Base-by-base conservation (phyloP, 1,140 invertebrate genomes). In the Diorhabda carinulata region DNA sequence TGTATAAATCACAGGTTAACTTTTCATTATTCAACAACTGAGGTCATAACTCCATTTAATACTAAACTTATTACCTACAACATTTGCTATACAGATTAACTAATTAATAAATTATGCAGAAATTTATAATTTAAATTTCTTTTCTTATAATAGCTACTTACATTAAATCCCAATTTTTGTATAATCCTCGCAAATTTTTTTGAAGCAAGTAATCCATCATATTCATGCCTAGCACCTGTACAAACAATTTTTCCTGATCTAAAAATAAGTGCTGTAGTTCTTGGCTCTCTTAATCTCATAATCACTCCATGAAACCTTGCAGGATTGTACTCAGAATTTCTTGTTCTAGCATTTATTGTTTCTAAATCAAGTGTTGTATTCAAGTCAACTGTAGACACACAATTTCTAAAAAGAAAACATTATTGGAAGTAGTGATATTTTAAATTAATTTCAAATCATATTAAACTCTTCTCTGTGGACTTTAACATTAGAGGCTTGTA, bases 321-420 rank as follows among this genome's bases (percentile, higher is more conserved):
- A 43, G 98, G 98, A 83, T 99, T 99, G 76, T 99, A 99, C 83
- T 99, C 98, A 0, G 98, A 98, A 86, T 98, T 99, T 78, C 98
- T 87, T 5, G 98, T 98, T 74, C 96, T 90, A 43, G 96, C 90
- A 72, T 98, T 98, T 70, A 99, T 99, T 71, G 92, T 91, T 78
- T 92, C 89, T 40, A 98, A 83, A 81, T 96, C 91, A 65, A 98
- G 82, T 82, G 92, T 90, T 79, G 93, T 95, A 42, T 90, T 90
- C 60, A 98, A 83, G 79, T 94, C 96, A 0, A 98, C 95, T 57
- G 96, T 98, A 42, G 96, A 94, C 0, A 99, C 97, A 79, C 98
- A 94, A 80, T 97, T 97, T 78, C 93, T 95, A 77, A 78, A 75
- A 76, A 67, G 42, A 66, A 25, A 25, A 1, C 25, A 25, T 25